Evolutionary conservation across 2,888 invertebrate genomes (phyloP), one percentile per base, ranked within the genome.

Genomic region (Hemaris fuciformis): DNA sequence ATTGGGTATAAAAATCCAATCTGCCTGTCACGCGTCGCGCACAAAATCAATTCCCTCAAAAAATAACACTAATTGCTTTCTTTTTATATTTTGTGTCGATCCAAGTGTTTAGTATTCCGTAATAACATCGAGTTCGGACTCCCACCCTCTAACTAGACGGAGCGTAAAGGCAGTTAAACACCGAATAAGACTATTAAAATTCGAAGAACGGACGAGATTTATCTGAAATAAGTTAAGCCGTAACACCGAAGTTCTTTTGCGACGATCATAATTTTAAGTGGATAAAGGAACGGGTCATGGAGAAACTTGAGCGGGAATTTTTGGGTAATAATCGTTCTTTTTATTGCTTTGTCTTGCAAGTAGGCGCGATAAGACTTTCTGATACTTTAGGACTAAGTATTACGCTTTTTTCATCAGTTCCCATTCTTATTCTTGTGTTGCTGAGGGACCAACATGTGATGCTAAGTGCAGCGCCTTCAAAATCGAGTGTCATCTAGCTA

Each of bases 121-220:
- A 18, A 31, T 59, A 22, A 43, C 27, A 59, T 43, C 58, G 59
- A 43, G 27, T 59, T 43, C 58, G 59, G 27, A 53, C 61, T 66
- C 62, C 63, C 57, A 59, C n/a, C n/a, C n/a, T n/a, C n/a, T n/a
- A n/a, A n/a, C n/a, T n/a, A n/a, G n/a, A n/a, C n/a, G 48, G 43
- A 57, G 59, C 46, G 60, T 56, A 45, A 59, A 61, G 53, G 58
- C 63, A 56, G 62, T 64, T 63, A 57, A 22, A 56, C 57, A 63
- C 60, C 57, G 62, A 66, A 66, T 62, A 63, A 62, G 68, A 59
- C 62, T 61, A 66, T 68, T 68, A 65, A 61, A 65, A 66, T 66
- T 66, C 64, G 41, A 62, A 57, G 64, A 59, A 43, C 43, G 25
- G 34, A 20, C 38, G 57, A 34, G 61, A 61, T 61, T 61, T 38